These are phyloP conservation scores for Strix uralensis DNA, from an alignment of 2,113 vertebrate species.

Conservation along the genomic window DNA sequence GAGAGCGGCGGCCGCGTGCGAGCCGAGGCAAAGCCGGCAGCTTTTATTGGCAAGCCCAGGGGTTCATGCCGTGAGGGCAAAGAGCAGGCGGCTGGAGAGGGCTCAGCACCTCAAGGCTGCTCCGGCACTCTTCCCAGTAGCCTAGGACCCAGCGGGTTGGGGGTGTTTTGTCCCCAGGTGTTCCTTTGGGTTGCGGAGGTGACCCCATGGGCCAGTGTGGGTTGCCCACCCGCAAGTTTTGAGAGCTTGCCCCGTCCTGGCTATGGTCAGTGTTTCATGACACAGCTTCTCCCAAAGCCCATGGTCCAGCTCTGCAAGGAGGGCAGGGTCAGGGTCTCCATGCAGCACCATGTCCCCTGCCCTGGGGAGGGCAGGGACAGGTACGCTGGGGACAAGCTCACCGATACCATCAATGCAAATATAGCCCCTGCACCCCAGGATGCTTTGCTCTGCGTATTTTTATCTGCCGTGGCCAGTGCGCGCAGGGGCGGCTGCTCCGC, in stretches of 20 bases:
- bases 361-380: background rate
- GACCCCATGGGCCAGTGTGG: background rate
- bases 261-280: fast-evolving
- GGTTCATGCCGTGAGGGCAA: background rate
- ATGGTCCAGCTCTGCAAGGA: fast-evolving
- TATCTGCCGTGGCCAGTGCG: background rate
- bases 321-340: background rate
- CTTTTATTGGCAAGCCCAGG: conserved; percentile 54
- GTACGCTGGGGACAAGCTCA: background rate
- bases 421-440: conserved; percentile 6
- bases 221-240: background rate
- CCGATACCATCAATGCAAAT: conserved; percentile 25
- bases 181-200: background rate
- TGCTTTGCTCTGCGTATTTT: conserved; percentile 62
- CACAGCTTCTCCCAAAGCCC: background rate
- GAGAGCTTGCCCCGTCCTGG: background rate
- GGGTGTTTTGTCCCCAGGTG: background rate
- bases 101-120: fast-evolving
- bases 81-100: background rate
- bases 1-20: background rate
- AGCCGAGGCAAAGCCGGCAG: background rate
- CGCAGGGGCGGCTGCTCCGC: background rate
- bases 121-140: background rate
- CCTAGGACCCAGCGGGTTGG: background rate
- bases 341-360: fast-evolving